Conservation (phyloP, 2,797 vertebrate genomes). For the Vipera latastei region DNA sequence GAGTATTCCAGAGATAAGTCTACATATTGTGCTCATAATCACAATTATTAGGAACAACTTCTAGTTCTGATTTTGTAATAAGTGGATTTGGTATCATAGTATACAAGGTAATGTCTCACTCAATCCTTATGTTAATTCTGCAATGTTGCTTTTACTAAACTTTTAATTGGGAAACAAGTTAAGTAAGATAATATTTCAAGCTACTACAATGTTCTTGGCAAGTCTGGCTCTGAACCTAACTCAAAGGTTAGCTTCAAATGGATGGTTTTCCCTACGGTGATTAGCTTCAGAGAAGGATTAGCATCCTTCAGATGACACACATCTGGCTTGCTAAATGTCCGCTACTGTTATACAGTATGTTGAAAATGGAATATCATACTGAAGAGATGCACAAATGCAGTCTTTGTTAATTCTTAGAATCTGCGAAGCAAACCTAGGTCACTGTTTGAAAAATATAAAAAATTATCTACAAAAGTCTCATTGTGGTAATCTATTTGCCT, state of each 20-base stretch:
- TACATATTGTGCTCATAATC: constrained; percentile 39
- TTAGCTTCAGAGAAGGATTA: background rate
- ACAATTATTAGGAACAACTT: constrained; percentile 35
- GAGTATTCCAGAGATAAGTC: constrained; percentile 29
- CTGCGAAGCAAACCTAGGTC: background rate
- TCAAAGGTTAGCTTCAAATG: background rate
- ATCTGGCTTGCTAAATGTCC: background rate
- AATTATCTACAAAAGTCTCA: background rate
- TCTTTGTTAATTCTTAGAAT: background rate
- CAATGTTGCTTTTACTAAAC: background rate
- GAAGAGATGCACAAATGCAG: background rate
- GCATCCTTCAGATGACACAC: background rate
- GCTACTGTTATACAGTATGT: background rate
- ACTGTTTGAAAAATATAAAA: background rate
- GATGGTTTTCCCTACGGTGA: background rate
- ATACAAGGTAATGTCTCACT: background rate
- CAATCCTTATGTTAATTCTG: background rate
- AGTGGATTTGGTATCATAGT: background rate
- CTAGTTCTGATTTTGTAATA: background rate
- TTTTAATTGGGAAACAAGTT: background rate
- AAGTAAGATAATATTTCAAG: background rate
- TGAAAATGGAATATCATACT: background rate
- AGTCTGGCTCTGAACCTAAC: background rate
- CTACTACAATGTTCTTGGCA: background rate
- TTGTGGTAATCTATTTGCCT: background rate